These are phyloP conservation scores for Hestina assimilis DNA, from an alignment of 1,140 invertebrate species.

Conservation along the genomic window DNA sequence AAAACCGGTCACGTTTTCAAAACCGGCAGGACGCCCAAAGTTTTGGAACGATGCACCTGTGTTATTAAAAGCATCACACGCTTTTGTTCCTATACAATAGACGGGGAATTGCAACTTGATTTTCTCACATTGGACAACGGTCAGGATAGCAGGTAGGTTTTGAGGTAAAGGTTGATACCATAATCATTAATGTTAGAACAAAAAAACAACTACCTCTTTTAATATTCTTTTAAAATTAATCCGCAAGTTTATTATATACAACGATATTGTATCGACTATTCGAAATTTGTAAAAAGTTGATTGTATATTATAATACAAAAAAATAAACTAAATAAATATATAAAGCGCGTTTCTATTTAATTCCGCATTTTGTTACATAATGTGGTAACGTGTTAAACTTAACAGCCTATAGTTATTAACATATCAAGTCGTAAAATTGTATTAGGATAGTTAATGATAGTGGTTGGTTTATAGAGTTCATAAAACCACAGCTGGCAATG, in stretches of 20 bases:
- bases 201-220: too few relatives aligned
- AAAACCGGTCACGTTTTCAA: constrained; percentile 59
- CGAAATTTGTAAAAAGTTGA: too few relatives aligned
- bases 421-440: constrained; percentile 39
- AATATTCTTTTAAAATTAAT: too few relatives aligned
- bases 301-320: too few relatives aligned
- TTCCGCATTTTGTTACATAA: neutral
- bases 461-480: constrained; percentile 47
- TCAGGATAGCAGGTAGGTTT: neutral
- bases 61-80: constrained; percentile 69
- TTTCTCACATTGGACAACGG: constrained; percentile 43
- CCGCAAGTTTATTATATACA: too few relatives aligned
- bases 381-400: constrained; percentile 4
- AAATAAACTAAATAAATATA: neutral
- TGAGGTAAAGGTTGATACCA: too few relatives aligned
- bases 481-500: constrained; percentile 44
- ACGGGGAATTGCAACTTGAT: constrained; percentile 68
- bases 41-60: constrained; percentile 67
- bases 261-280: too few relatives aligned
- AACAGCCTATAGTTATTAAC: constrained; percentile 4
- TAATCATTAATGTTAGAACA: too few relatives aligned
- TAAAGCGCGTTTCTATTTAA: neutral
- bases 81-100: constrained; percentile 70
- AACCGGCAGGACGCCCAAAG: constrained; percentile 33
- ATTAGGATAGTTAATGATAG: constrained; percentile 60